Evolutionary conservation across 1,140 invertebrate genomes (phyloP).

Genomic region (Bradysia coprophila): DNA sequence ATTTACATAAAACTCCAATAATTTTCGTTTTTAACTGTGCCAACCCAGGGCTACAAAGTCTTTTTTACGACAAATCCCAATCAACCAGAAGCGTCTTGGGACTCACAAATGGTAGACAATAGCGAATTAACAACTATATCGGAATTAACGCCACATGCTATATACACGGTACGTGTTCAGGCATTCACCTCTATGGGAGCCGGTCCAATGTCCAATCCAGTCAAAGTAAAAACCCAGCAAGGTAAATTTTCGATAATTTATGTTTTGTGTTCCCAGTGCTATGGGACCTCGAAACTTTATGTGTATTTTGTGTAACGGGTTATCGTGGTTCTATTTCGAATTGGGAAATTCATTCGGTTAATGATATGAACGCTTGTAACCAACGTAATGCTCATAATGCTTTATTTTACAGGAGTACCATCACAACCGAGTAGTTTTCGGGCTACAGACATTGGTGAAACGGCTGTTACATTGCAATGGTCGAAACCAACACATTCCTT

Average conservation of each 20-base stretch:
- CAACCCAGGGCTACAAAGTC: constrained; percentile 96
- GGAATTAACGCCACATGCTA: constrained; percentile 68
- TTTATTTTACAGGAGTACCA: constrained; percentile 58
- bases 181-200: constrained; percentile 81
- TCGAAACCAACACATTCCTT: constrained; percentile 72
- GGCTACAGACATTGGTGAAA: constrained; percentile 63
- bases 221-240: constrained; percentile 92
- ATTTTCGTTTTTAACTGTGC: too few species aligned
- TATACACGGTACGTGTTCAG: constrained; percentile 83
- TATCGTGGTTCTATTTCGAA: background rate
- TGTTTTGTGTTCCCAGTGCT: background rate
- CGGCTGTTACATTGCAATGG: constrained; percentile 75
- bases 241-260: constrained; percentile 34
- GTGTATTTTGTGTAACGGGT: too few species aligned
- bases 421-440: constrained; percentile 83
- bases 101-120: constrained; percentile 81
- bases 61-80: constrained; percentile 85
- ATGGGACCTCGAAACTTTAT: too few species aligned
- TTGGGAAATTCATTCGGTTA: too few species aligned
- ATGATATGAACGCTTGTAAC: too few species aligned
- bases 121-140: constrained; percentile 85
- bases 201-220: constrained; percentile 74
- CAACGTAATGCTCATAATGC: too few species aligned
- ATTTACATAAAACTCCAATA: too few species aligned
- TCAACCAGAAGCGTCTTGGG: constrained; percentile 74